Evolutionary conservation across 2,113 vertebrate genomes (phyloP).

Genomic region (Acrocephalus kingi): DNA sequence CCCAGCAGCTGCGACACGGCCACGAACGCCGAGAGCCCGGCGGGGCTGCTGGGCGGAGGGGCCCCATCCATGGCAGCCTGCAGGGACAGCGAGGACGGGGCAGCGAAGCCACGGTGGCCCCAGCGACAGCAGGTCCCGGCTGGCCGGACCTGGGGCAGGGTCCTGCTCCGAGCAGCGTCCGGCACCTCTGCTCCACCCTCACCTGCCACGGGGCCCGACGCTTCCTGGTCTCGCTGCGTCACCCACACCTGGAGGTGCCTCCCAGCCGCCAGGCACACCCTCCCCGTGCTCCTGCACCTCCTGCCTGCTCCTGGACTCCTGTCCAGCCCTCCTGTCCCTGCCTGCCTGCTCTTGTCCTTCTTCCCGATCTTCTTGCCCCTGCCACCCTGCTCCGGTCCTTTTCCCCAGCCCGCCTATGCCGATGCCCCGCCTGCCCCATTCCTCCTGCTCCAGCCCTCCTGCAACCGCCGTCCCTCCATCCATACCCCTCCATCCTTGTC

Average conservation of each 20-base stretch:
- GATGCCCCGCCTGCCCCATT: no score
- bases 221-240: slow-evolving; percentile 13
- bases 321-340: not conserved
- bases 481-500: no score
- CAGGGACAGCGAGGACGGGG: not conserved
- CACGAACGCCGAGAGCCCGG: slow-evolving; percentile 76
- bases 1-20: slow-evolving; percentile 87
- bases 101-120: not conserved
- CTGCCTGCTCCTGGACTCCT: not conserved
- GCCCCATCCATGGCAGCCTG: slow-evolving; percentile 76
- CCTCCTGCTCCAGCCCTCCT: not conserved
- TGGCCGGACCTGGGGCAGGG: not conserved
- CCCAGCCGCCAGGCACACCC: not conserved
- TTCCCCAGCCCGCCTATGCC: not conserved
- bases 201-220: not conserved
- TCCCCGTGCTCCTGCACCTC: not conserved
- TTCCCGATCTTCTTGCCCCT: not conserved
- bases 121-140: not conserved
- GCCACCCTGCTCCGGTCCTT: not conserved
- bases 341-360: not conserved
- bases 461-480: not conserved
- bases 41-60: not conserved
- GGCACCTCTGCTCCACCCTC: not conserved
- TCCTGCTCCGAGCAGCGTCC: not conserved
- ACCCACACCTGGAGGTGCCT: not conserved